These are phyloP conservation scores for Erinaceus europaeus DNA, from an alignment of 2,113 vertebrate genomes.

Conservation along the genomic window DNA sequence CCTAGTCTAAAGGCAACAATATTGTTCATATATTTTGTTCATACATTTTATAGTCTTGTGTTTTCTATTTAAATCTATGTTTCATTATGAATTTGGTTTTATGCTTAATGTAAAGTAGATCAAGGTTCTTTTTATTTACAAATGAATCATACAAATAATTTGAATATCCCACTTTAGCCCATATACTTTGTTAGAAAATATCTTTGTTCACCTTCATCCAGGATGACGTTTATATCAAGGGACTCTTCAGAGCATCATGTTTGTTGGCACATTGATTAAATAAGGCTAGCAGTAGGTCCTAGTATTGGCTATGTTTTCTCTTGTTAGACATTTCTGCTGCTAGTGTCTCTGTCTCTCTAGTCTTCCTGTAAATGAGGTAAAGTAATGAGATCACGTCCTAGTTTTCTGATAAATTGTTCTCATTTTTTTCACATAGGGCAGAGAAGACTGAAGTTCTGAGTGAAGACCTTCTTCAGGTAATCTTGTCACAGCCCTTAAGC, in stretches of 20 bases:
- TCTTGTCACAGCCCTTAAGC: neutral
- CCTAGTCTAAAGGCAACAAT: no score
- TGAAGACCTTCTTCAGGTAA: constrained; percentile 96
- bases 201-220: neutral
- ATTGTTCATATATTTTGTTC: no score
- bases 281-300: neutral
- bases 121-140: no score
- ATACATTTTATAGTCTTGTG: no score
- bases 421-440: constrained; percentile 84
- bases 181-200: no score
- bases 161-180: no score
- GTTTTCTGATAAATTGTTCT: neutral
- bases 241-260: neutral
- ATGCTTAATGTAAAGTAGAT: no score
- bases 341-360: neutral
- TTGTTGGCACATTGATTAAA: neutral
- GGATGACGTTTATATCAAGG: neutral
- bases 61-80: no score
- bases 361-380: neutral
- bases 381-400: neutral
- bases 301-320: neutral
- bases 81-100: no score
- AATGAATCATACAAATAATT: no score
- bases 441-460: constrained; percentile 98
- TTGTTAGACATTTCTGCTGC: neutral